Evolutionary conservation across 1,140 invertebrate species (phyloP).

Genomic region (Gryllus bimaculatus): DNA sequence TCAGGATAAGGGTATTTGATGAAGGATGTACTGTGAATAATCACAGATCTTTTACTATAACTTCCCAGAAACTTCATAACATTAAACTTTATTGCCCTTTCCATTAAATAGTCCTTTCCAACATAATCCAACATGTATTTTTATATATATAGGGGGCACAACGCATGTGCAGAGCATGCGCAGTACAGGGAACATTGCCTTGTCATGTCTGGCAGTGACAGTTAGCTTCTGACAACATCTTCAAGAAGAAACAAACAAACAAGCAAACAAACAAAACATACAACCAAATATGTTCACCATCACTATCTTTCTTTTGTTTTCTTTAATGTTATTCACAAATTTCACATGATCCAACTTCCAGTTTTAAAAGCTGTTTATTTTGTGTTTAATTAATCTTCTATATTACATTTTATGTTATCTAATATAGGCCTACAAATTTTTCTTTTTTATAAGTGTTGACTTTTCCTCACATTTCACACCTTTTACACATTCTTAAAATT

Average conservation of each 20-base stretch:
- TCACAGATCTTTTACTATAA: background rate
- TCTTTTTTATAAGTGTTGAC: slow-evolving; percentile 4
- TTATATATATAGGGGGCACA: background rate
- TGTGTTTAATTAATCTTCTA: slow-evolving; percentile 4
- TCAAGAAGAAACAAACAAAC: background rate
- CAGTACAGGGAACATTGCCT: slow-evolving; percentile 6
- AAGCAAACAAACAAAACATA: slow-evolving; percentile 13
- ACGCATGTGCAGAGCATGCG: background rate
- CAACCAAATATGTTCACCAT: slow-evolving; percentile 8
- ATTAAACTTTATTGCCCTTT: slow-evolving; percentile 5
- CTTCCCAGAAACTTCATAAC: background rate
- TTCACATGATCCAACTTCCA: slow-evolving; percentile 7
- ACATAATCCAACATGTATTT: background rate
- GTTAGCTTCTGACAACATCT: slow-evolving; percentile 15
- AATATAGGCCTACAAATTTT: slow-evolving; percentile 21
- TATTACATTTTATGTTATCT: slow-evolving; percentile 19
- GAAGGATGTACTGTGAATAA: too few relatives aligned
- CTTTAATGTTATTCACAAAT: slow-evolving; percentile 14
- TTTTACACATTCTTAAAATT: slow-evolving; percentile 12
- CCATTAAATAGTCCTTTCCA: slow-evolving; percentile 4
- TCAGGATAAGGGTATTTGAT: too few relatives aligned
- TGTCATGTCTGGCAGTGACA: slow-evolving; percentile 19
- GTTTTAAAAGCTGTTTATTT: slow-evolving; percentile 16
- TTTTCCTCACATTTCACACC: slow-evolving; percentile 12
- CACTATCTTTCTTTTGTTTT: slow-evolving; percentile 11